phyloP scores from a whole-genome alignment of 1,140 invertebrate genomes.

The Zaprionus ornatus region DNA sequence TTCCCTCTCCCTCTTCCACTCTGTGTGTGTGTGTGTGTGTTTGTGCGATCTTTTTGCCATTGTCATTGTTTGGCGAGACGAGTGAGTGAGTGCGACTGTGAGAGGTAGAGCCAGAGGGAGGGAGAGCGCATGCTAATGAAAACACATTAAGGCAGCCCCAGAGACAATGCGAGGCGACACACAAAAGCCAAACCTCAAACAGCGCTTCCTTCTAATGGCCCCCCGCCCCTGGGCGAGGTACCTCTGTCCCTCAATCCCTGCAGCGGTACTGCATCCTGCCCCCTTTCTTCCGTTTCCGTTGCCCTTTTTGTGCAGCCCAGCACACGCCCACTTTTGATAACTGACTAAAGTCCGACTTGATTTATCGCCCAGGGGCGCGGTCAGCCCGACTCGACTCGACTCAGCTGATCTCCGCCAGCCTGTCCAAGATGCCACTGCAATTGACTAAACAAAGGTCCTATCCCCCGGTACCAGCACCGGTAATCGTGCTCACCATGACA shows the following conservation, averaged over 20 bases:
- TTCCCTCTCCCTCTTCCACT: not conserved
- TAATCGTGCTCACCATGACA: constrained; percentile 66
- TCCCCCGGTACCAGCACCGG: not conserved
- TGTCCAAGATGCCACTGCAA: not conserved
- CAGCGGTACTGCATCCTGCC: constrained; percentile 35
- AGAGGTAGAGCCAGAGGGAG: not conserved
- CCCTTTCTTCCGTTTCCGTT: constrained; percentile 24
- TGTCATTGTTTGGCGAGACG: constrained; percentile 36
- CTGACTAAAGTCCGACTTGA: constrained; percentile 13
- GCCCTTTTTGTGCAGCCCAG: not conserved
- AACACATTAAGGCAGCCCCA: constrained; percentile 39
- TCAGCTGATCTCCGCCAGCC: not conserved
- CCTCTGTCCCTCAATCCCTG: not conserved
- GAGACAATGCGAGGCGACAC: constrained; percentile 36
- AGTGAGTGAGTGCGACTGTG: not conserved
- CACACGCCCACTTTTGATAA: constrained; percentile 44
- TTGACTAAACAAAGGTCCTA: constrained; percentile 58
- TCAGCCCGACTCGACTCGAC: not conserved
- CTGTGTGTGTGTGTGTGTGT: constrained; percentile 1
- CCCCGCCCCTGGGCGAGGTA: not conserved
- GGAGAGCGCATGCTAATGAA: constrained; percentile 56
- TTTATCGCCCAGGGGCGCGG: constrained; percentile 49
- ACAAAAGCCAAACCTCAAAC: constrained; percentile 75
- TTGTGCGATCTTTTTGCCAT: constrained; percentile 27
- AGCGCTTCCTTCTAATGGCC: constrained; percentile 27